Percentiles rank a stretch among this genome's conserved stretches.
phyloP scores from a whole-genome alignment of 2,888 invertebrate species.

The Notocelia uddmanniana region DNA sequence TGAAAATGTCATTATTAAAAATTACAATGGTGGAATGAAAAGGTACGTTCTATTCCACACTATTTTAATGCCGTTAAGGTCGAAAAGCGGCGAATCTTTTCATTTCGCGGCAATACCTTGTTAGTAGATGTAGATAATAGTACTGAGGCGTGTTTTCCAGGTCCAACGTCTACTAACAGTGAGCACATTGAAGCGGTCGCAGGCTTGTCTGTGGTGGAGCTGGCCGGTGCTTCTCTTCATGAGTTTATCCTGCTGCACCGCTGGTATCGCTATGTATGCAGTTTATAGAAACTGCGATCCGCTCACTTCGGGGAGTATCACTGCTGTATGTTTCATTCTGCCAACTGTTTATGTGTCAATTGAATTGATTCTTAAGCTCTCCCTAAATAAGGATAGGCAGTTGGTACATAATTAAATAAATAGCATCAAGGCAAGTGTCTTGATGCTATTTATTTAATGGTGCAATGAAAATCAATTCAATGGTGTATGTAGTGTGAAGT shows the following conservation, averaged over 20 bases:
- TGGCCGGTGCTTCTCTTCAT: conserved; percentile 92
- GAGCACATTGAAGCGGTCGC: conserved; percentile 89
- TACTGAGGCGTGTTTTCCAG: conserved; percentile 54
- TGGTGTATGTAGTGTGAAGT: no score
- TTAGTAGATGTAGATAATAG: not conserved
- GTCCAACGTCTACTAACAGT: conserved; percentile 91
- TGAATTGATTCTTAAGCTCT: not conserved
- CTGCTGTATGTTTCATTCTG: conserved; percentile 69
- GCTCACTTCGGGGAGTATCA: conserved; percentile 85
- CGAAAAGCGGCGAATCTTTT: no score
- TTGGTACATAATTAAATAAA: no score
- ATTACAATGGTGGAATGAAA: no score
- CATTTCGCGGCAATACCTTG: no score
- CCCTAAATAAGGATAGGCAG: not conserved
- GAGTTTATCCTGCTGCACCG: conserved; percentile 90
- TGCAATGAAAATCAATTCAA: no score
- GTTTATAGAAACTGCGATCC: conserved; percentile 95
- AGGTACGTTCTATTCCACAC: no score
- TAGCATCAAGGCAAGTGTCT: no score
- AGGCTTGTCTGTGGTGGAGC: conserved; percentile 91
- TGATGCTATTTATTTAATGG: no score
- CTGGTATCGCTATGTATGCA: conserved; percentile 95
- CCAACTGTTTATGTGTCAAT: not conserved
- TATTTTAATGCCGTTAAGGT: no score
- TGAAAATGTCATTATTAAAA: no score